These are phyloP conservation scores for Oreochromis aureus DNA, from an alignment of 2,113 vertebrate genomes.

Conservation along the genomic window DNA sequence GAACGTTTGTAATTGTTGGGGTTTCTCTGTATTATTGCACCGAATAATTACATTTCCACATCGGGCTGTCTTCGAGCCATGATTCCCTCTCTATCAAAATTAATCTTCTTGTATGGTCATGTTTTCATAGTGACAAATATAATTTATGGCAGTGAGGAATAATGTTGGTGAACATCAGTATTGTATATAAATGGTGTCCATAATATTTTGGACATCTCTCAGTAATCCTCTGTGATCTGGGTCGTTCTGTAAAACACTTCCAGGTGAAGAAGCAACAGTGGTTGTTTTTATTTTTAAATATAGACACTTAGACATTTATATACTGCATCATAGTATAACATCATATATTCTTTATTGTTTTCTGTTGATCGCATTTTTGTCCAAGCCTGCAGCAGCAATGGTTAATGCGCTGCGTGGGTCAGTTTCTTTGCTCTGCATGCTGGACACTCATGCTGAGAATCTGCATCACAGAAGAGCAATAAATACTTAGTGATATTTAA, in stretches of 20 bases:
- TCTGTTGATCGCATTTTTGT: neutral
- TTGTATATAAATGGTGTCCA: neutral
- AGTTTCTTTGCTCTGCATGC: neutral
- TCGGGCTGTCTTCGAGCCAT: neutral
- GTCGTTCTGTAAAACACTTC: neutral
- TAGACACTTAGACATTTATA: neutral
- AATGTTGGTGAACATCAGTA: neutral
- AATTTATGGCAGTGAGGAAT: neutral
- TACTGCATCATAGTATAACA: neutral
- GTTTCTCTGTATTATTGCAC: neutral
- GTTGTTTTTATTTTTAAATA: neutral
- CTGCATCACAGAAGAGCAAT: constrained; percentile 43
- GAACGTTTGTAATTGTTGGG: neutral
- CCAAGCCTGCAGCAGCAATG: neutral
- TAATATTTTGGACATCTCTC: neutral
- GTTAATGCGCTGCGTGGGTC: neutral
- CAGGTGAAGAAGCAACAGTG: neutral
- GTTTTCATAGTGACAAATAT: neutral
- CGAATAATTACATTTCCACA: neutral
- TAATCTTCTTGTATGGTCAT: neutral
- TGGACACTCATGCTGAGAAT: neutral
- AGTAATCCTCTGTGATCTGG: neutral
- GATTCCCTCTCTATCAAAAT: neutral
- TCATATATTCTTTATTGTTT: neutral
- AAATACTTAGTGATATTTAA: constrained; percentile 50